Conservation (phyloP, 2,888 invertebrate species). For the Gisinianus flammeolus region DNA sequence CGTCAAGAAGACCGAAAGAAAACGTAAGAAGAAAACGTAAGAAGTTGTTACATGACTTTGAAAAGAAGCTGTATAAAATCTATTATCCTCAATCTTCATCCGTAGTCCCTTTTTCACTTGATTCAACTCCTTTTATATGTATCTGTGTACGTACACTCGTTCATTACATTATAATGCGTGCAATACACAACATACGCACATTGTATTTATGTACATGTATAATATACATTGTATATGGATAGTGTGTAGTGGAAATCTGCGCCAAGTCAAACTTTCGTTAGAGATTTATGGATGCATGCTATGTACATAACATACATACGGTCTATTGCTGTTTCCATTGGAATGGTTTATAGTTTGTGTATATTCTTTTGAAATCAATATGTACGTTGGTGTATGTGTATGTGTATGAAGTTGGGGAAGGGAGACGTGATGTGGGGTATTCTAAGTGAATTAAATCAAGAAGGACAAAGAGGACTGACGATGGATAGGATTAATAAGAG, state of each 20-base stretch:
- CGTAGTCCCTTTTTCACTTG: not conserved
- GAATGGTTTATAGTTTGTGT: not conserved
- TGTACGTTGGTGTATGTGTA: not conserved
- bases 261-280: no score
- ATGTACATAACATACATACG: not conserved
- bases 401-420: not conserved
- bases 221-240: not conserved
- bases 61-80: slow-evolving; percentile 24
- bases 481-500: slow-evolving; percentile 40
- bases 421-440: slow-evolving; percentile 38
- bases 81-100: slow-evolving; percentile 24
- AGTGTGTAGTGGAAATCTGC: no score
- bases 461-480: slow-evolving; percentile 38
- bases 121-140: not conserved
- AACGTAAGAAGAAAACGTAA: slow-evolving; percentile 8
- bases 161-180: not conserved
- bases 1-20: not conserved
- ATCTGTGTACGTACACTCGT: not conserved
- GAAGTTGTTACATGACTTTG: slow-evolving; percentile 25
- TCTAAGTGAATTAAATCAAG: slow-evolving; percentile 40
- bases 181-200: not conserved
- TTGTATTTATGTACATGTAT: not conserved
- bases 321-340: not conserved
- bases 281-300: no score
- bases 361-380: slow-evolving; percentile 4